Base-by-base conservation (phyloP, 2,113 vertebrate genomes). In the Gnathonemus echidnorhynchus region DNA sequence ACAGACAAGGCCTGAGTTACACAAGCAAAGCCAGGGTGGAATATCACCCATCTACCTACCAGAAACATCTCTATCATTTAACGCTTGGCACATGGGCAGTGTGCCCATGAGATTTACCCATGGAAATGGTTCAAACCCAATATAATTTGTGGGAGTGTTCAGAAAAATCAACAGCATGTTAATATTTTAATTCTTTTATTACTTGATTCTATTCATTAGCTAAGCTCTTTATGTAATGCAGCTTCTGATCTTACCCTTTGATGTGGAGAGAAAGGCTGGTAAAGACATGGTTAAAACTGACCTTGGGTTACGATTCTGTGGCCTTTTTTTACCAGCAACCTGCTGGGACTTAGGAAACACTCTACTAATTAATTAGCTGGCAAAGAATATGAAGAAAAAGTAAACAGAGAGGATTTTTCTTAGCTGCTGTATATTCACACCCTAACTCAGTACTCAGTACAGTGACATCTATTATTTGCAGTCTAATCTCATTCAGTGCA, bases 71-170 rank as follows among this genome's bases (percentile, higher is more conserved):
- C 27, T 89, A 90, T 94, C 90, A 92, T 92, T 90, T 92, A 91
- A 45, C 3, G 91, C 87, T 88, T 90, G 58, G 80, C 11, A 50
- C 90, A 91, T 89, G n/a, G 2, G 86, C 90, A 58, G 87, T 58
- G 90, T 89, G 92, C 91, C 90, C 93, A 70, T 88, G 93, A 93
- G 95, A 93, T 95, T 92, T 92, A 90, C 31, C 91, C 93, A 94
- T 93, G 96, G 95, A 96, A 96, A 95, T 92, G 92, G 95, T 93
- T 93, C 93, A 93, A 93, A 95, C 93, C 90, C 45, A 91, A 91
- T 89, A 92, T 95, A 96, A 97, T 97, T 96, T 92, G 91, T 86
- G 62, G 91, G 89, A 91, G 93, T 95, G 95, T 95, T 93, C 90
- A 90, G 95, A 92, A 90, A 96, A 95, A 97, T 97, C 95, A 27